Conservation (phyloP, 2,797 vertebrate genomes). For the Takifugu ocellatus region DNA sequence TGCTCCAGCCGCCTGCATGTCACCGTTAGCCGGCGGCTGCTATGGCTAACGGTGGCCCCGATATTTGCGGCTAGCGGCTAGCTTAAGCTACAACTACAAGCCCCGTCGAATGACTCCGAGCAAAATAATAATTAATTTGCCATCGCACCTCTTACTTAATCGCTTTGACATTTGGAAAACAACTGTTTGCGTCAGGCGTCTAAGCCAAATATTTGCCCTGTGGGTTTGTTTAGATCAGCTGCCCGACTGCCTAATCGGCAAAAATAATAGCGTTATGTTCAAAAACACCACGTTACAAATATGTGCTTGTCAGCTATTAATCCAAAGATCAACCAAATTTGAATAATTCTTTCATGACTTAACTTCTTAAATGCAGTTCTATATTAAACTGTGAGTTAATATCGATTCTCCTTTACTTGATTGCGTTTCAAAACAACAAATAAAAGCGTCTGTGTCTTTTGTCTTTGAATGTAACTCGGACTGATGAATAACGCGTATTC, state of each 20-base stretch:
- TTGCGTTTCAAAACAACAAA: not conserved
- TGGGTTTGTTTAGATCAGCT: conserved; percentile 34
- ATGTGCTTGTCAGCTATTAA: not conserved
- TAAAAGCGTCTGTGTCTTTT: fast-evolving
- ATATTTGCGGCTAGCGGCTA: conserved; percentile 31
- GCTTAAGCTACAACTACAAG: conserved; percentile 5
- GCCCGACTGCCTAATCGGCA: conserved; percentile 4
- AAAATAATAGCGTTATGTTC: conserved; percentile 21
- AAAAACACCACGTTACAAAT: not conserved
- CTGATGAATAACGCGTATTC: not conserved
- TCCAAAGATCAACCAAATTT: not conserved
- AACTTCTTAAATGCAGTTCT: too few species aligned
- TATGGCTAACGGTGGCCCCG: conserved; percentile 22
- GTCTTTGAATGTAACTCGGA: conserved; percentile 43
- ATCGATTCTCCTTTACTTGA: not conserved
- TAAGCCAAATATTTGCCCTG: not conserved
- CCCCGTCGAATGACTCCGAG: conserved; percentile 5
- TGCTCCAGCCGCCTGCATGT: conserved; percentile 29
- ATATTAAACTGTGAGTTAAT: too few species aligned
- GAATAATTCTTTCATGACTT: too few species aligned
- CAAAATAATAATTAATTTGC: conserved; percentile 1
- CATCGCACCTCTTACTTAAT: conserved; percentile 53
- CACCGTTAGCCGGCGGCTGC: conserved; percentile 35
- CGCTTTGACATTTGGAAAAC: conserved; percentile 45
- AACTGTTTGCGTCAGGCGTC: not conserved